Percentiles rank a stretch among this genome's conserved stretches.
These are phyloP conservation scores for Pica pica DNA, from an alignment of 2,113 vertebrate species.

Conservation along the genomic window DNA sequence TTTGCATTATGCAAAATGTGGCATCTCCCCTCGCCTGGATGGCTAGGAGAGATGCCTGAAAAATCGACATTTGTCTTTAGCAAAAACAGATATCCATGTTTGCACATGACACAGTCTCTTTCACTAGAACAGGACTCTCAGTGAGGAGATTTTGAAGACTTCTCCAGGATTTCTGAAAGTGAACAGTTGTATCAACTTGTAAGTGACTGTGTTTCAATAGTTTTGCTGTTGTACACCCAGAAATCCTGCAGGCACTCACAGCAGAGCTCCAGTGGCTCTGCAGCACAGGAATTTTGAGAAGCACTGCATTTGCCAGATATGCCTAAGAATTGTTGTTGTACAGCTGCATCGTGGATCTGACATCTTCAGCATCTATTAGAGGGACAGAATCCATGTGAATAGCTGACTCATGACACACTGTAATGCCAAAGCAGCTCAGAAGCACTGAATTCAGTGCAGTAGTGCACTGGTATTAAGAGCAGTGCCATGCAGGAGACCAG, in stretches of 20 bases:
- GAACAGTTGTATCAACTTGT: not conserved
- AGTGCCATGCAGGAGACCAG: not conserved
- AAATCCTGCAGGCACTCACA: not conserved
- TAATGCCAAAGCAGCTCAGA: not conserved
- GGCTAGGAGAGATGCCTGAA: not conserved
- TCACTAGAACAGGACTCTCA: not conserved
- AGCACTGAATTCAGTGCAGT: not conserved
- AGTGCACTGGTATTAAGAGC: not conserved
- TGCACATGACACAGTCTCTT: not conserved
- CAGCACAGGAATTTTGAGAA: not conserved
- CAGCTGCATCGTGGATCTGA: not conserved
- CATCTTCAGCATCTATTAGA: not conserved
- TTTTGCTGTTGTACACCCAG: not conserved
- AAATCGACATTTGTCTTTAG: not conserved
- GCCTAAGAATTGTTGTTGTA: not conserved
- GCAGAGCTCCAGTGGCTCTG: not conserved
- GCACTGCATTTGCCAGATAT: not conserved
- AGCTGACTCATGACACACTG: not conserved
- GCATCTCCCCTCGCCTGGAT: not conserved
- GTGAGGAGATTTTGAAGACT: not conserved
- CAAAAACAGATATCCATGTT: not conserved
- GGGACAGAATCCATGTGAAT: not conserved
- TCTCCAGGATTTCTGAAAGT: not conserved
- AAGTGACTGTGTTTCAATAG: not conserved
- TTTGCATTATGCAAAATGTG: not conserved